Conservation (phyloP, 2,797 vertebrate species). For the Cheracebus regulus region DNA sequence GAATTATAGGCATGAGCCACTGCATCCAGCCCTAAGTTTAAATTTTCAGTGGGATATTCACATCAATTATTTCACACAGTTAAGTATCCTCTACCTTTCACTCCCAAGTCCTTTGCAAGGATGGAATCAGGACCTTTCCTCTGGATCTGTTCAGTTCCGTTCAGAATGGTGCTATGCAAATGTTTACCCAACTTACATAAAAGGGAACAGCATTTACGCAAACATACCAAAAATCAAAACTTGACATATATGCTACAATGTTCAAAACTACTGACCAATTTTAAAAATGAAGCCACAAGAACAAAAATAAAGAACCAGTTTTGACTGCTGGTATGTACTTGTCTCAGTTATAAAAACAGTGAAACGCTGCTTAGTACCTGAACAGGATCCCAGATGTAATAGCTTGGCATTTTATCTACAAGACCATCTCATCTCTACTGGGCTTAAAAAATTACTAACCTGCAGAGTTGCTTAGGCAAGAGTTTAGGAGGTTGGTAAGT, state of each 20-base stretch:
- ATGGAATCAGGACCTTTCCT: conserved; percentile 34
- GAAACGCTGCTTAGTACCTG: conserved; percentile 56
- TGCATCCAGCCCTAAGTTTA: background rate
- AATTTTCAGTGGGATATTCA: conserved; percentile 7
- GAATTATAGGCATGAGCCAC: background rate
- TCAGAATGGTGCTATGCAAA: background rate
- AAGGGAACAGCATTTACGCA: conserved; percentile 34
- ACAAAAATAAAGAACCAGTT: conserved; percentile 59
- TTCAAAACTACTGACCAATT: conserved; percentile 58
- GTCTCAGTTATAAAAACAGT: conserved; percentile 43
- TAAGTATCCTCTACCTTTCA: conserved; percentile 15
- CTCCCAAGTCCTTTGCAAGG: background rate
- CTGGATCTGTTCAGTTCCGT: background rate
- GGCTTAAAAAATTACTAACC: conserved; percentile 46
- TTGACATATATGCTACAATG: conserved; percentile 20
- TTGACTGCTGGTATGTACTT: conserved; percentile 13
- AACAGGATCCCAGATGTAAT: conserved; percentile 48
- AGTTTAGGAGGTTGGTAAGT: conserved; percentile 14
- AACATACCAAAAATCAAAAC: conserved; percentile 56
- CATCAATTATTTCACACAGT: background rate
- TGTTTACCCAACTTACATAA: conserved; percentile 28
- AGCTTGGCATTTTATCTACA: conserved; percentile 56
- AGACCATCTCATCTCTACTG: conserved; percentile 31
- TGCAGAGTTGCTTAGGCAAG: conserved; percentile 3
- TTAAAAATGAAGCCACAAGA: conserved; percentile 55